Evolutionary conservation across 64 coral and sea anemone genomes (phyloP), one percentile per base, ranked within the genome.

Genomic region (Platygyra sinensis): DNA sequence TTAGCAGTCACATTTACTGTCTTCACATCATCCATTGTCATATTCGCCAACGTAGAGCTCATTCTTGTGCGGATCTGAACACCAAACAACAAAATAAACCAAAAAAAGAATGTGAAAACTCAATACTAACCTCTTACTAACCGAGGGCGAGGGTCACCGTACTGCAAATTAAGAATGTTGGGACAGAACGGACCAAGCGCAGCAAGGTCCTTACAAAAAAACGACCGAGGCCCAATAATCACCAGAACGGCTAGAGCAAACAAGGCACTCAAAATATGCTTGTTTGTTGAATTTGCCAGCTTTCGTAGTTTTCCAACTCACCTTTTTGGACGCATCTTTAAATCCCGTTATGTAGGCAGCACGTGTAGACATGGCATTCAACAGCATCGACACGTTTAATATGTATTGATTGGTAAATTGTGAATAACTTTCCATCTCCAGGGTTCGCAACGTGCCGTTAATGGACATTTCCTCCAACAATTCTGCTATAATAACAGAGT

Each of bases 361-460:
- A 16, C 30, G 22, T 28, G 55, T 79, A 17, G 51, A 14, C 36
- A 65, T 30, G 39, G 9, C 79, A 20, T 67, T 54, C 31, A 62
- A 60, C 49, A 79, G 87, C 87, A 61, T 72, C 3, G 87, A 79
- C 12, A 46, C 61, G 4, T 60, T 29, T 1, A 59, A 6, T 8
- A 79, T 79, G 42, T 80, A 89, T 51, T 89, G 87, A 80, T 78
- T 89, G 16, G 60, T 80, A 30, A 78, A 75, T 24, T 89, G 87
- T 10, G 76, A 89, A 63, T 89, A 89, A 6, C 87, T 65, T 30
- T 91, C 89, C 89, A 91, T 91, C 80, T 86, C 89, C 22, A 91
- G 57, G 10, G 89, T 91, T 10, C 89, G 89, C 51, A 91, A 55
- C 1, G 57, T 86, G n/a, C 89, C 57, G 25, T 86, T 86, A 5